Percentiles rank a stretch among this genome's conserved stretches.
Evolutionary conservation across 2,113 vertebrate species (phyloP).

Genomic region (Megaceryle maxima): DNA sequence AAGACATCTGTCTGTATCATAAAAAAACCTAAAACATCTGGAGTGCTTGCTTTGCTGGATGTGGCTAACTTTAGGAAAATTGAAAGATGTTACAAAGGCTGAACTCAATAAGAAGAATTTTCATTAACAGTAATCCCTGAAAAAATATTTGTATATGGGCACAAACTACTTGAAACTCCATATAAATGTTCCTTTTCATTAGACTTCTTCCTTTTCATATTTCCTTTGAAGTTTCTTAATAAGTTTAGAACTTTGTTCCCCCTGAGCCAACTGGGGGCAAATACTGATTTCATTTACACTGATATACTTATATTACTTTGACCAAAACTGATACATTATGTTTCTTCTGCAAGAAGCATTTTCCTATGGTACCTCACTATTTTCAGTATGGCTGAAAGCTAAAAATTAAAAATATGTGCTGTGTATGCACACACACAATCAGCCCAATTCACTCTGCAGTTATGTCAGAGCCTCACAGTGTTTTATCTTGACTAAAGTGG

Average conservation of each 20-base stretch:
- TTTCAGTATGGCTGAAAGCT: not conserved
- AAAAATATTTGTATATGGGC: conserved; percentile 24
- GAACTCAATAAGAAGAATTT: conserved; percentile 18
- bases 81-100: not conserved
- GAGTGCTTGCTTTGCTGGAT: not conserved
- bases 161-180: not conserved
- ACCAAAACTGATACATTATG: not conserved
- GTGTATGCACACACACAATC: not conserved
- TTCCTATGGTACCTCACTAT: not conserved
- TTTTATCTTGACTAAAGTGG: not conserved
- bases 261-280: not conserved
- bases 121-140: conserved; percentile 9
- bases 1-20: not conserved
- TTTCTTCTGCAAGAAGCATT: not conserved
- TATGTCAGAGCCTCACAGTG: not conserved
- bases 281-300: not conserved
- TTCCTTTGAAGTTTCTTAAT: conserved; percentile 44
- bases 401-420: not conserved
- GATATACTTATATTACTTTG: not conserved
- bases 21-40: not conserved
- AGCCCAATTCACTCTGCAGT: not conserved
- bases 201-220: conserved; percentile 4
- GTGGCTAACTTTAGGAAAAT: not conserved
- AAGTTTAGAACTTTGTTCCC: not conserved
- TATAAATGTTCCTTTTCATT: conserved; percentile 5